A percentile compares a stretch with the other conserved stretches of the same genome.
Evolutionary conservation across 2,797 vertebrate genomes (phyloP).

Genomic region (Trachurus trachurus): DNA sequence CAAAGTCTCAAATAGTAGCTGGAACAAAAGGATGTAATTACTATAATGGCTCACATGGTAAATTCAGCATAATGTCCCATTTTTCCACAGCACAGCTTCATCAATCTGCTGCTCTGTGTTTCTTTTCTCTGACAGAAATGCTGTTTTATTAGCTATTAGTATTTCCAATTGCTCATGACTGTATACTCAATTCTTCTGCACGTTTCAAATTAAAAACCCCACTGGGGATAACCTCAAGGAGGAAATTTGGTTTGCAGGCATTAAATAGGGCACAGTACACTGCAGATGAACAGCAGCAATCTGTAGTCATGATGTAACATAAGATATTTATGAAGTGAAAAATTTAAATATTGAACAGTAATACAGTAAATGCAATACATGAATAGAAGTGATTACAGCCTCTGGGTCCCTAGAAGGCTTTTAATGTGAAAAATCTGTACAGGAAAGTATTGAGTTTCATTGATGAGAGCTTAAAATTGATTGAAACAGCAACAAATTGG

Average conservation of each 20-base stretch:
- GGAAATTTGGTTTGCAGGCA: not conserved
- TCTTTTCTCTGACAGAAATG: not conserved
- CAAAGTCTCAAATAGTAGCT: conserved; percentile 25
- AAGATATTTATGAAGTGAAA: not conserved
- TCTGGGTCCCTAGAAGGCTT: not conserved
- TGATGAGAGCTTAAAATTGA: not conserved
- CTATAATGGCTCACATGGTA: conserved; percentile 5
- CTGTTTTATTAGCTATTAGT: conserved; percentile 2
- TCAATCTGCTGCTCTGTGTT: not conserved
- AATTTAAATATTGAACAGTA: not conserved
- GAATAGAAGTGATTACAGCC: too few species aligned
- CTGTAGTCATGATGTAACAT: not conserved
- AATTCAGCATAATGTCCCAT: conserved; percentile 31
- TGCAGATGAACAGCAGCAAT: not conserved
- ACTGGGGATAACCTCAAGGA: not conserved
- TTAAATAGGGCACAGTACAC: conserved; percentile 2
- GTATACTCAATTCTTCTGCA: not conserved
- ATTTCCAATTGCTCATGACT: not conserved
- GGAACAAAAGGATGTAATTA: conserved; percentile 36
- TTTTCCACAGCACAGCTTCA: conserved; percentile 11
- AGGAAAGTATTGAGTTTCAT: too few species aligned
- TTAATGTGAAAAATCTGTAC: conserved; percentile 2
- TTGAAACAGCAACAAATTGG: not conserved
- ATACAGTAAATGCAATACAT: not conserved
- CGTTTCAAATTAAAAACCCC: conserved; percentile 20